A percentile compares a stretch with the other conserved stretches of the same genome.
Evolutionary conservation across 2,888 invertebrate species (phyloP).

Genomic region (Phengaris alcon): DNA sequence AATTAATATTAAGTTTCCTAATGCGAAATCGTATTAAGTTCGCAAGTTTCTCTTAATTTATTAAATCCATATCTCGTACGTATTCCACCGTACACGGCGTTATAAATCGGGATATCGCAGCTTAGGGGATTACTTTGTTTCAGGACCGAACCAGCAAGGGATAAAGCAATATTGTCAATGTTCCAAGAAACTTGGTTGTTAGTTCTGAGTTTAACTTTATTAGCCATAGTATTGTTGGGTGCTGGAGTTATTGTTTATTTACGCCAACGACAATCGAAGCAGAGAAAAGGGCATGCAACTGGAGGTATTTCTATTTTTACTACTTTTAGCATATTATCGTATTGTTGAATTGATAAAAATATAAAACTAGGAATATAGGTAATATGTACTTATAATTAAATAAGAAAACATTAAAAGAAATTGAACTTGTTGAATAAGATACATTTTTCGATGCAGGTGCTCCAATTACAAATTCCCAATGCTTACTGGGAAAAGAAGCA

Average conservation of each 20-base stretch:
- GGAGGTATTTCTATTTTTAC: conserved; percentile 46
- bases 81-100: not conserved
- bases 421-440: not conserved
- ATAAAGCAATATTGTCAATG: conserved; percentile 70
- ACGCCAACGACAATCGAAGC: conserved; percentile 62
- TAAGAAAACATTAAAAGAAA: not conserved
- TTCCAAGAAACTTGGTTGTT: conserved; percentile 76
- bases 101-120: conserved; percentile 23
- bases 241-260: conserved; percentile 65
- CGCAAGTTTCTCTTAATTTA: conserved; percentile 19
- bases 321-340: no score
- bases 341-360: not conserved
- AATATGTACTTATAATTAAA: not conserved
- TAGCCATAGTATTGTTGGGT: conserved; percentile 63
- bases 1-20: not conserved
- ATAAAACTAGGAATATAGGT: not conserved
- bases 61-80: conserved; percentile 18
- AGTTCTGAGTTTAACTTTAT: conserved; percentile 64
- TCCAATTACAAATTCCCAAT: conserved; percentile 68
- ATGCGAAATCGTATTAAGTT: conserved; percentile 1
- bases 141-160: conserved; percentile 73
- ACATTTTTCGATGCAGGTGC: conserved; percentile 46
- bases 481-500: conserved; percentile 71
- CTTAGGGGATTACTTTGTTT: conserved; percentile 45
- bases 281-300: conserved; percentile 65